phyloP scores from a whole-genome alignment of 2,888 invertebrate species.

The Hirtodrosophila confusa region DNA sequence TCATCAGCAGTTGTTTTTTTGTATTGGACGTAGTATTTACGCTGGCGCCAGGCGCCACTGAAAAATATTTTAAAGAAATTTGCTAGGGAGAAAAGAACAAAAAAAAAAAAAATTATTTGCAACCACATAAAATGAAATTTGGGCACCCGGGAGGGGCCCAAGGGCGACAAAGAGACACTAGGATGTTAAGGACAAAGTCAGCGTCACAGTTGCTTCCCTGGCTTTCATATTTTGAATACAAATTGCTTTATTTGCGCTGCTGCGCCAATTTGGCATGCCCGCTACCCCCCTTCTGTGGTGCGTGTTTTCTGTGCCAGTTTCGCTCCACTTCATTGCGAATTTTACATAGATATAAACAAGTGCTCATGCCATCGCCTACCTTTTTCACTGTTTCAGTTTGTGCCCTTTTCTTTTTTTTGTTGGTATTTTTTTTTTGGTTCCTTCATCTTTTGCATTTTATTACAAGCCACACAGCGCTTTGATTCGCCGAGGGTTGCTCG shows the following conservation, averaged over 20 bases:
- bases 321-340: slow-evolving; percentile 66
- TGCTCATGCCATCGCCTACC: slow-evolving; percentile 71
- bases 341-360: slow-evolving; percentile 77
- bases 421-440: slow-evolving; percentile 12
- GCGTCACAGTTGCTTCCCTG: slow-evolving; percentile 70
- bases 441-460: slow-evolving; percentile 67
- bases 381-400: slow-evolving; percentile 46
- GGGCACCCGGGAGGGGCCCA: slow-evolving; percentile 17
- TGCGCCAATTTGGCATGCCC: slow-evolving; percentile 66
- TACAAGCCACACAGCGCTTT: slow-evolving; percentile 60
- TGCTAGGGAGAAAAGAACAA: slow-evolving; percentile 4
- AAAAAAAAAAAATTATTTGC: slow-evolving; percentile 49
- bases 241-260: slow-evolving; percentile 83
- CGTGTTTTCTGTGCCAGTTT: slow-evolving; percentile 46
- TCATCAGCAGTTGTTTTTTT: background rate
- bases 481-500: slow-evolving; percentile 56
- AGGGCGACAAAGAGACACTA: slow-evolving; percentile 28
- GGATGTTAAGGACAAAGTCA: slow-evolving; percentile 37
- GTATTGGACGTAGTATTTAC: slow-evolving; percentile 29
- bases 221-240: slow-evolving; percentile 84
- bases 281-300: slow-evolving; percentile 2
- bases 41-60: slow-evolving; percentile 62
- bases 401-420: slow-evolving; percentile 20
- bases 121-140: slow-evolving; percentile 60
- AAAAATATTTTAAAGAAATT: slow-evolving; percentile 36